These are phyloP conservation scores for Patiria miniata DNA, from an alignment of 35 echinoderm and acorn worm genomes.

Conservation along the genomic window DNA sequence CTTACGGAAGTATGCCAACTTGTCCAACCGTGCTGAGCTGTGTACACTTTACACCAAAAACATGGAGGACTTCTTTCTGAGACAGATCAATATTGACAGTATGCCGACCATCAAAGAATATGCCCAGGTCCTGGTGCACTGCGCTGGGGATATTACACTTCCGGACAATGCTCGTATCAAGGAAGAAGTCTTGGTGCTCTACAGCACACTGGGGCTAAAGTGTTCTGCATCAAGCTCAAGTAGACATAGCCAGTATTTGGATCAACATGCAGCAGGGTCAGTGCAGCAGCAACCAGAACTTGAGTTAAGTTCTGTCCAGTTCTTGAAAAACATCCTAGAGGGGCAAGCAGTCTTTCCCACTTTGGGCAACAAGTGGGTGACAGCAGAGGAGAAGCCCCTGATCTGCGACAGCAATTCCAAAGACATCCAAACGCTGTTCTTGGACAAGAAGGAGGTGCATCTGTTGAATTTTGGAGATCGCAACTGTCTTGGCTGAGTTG, in stretches of 20 bases:
- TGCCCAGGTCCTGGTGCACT: conserved; percentile 4
- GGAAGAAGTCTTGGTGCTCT: conserved; percentile 15
- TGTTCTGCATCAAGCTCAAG: neutral
- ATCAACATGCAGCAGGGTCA: neutral
- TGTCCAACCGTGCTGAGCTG: neutral
- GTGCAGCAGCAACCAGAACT: neutral
- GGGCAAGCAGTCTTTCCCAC: conserved; percentile 31
- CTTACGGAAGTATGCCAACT: neutral
- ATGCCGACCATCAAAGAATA: conserved; percentile 33
- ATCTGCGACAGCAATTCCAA: conserved; percentile 17
- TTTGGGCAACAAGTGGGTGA: conserved; percentile 25
- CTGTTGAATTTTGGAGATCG: conserved; percentile 16
- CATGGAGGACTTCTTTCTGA: neutral
- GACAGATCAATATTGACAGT: neutral
- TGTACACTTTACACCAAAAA: neutral
- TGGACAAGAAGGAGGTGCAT: neutral
- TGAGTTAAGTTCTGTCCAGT: neutral
- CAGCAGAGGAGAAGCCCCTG: neutral
- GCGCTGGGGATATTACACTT: neutral
- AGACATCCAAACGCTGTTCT: conserved; percentile 21
- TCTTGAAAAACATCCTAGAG: neutral
- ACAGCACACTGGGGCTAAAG: conserved; percentile 22
- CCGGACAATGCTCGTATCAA: conserved; percentile 24
- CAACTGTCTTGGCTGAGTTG: neutral
- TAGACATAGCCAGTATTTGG: neutral